phyloP scores from a whole-genome alignment of 2,113 vertebrate genomes.

The Elgaria multicarinata region DNA sequence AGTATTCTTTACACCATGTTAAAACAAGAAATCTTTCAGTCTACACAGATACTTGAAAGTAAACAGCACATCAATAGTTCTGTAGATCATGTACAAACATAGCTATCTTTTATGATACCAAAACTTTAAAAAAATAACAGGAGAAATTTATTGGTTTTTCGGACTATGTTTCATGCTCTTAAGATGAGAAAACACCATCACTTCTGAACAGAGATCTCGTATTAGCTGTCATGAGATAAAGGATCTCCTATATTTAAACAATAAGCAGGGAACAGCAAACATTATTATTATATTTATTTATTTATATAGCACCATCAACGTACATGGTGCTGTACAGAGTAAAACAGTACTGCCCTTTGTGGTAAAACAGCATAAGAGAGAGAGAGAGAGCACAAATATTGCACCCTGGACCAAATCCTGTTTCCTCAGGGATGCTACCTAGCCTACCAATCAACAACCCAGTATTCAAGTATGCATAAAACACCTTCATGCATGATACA shows the following conservation, averaged over 20 bases:
- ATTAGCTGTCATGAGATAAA: background rate
- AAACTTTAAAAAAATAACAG: background rate
- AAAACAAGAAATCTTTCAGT: conserved; percentile 37
- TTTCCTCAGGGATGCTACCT: background rate
- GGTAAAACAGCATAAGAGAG: background rate
- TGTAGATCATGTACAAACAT: background rate
- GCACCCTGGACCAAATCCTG: background rate
- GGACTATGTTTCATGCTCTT: background rate
- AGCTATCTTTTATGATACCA: background rate
- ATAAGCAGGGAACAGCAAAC: background rate
- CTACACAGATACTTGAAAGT: background rate
- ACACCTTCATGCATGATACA: background rate
- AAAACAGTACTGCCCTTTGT: background rate
- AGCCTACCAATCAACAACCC: background rate
- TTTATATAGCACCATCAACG: too few species aligned
- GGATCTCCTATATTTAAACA: background rate
- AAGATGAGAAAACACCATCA: background rate
- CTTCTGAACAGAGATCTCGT: background rate
- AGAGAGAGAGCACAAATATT: background rate
- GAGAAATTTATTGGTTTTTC: background rate
- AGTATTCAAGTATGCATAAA: background rate
- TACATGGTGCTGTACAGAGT: too few species aligned
- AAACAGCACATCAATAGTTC: background rate
- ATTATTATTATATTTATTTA: too few species aligned
- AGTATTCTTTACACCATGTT: conserved; percentile 10